These are phyloP conservation scores for Epinephelus coioides DNA, from an alignment of 2,797 vertebrate species.

Conservation along the genomic window DNA sequence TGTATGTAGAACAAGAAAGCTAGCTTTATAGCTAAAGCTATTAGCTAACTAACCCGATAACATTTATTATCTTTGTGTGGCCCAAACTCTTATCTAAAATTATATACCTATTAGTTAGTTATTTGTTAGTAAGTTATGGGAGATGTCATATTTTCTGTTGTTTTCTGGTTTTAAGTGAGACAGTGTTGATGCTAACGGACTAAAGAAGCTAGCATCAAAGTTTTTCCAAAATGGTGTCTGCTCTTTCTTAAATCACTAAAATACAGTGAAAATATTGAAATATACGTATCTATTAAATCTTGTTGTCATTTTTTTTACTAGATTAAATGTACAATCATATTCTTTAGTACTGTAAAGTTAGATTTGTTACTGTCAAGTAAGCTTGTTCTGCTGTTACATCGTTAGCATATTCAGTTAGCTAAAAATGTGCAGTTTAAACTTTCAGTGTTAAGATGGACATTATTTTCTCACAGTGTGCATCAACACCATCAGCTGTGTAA, in stretches of 20 bases:
- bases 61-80: not conserved
- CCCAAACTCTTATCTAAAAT: not conserved
- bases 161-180: not conserved
- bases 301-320: not conserved
- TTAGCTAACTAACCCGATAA: not conserved
- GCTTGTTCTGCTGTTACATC: not conserved
- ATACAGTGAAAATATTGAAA: not conserved
- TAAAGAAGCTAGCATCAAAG: not conserved
- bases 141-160: no score
- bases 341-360: no score
- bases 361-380: no score
- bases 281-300: not conserved
- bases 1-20: not conserved
- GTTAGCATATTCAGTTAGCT: not conserved
- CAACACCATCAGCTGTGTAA: constrained; percentile 30
- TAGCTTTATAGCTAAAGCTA: not conserved
- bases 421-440: not conserved
- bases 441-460: constrained; percentile 55
- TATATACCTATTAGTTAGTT: no score
- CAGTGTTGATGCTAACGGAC: not conserved
- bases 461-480: constrained; percentile 33
- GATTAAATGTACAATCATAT: not conserved
- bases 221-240: not conserved
- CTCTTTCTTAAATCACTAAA: not conserved
- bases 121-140: no score